phyloP scores from a whole-genome alignment of 2,113 vertebrate genomes.

The Harpagus bidentatus region DNA sequence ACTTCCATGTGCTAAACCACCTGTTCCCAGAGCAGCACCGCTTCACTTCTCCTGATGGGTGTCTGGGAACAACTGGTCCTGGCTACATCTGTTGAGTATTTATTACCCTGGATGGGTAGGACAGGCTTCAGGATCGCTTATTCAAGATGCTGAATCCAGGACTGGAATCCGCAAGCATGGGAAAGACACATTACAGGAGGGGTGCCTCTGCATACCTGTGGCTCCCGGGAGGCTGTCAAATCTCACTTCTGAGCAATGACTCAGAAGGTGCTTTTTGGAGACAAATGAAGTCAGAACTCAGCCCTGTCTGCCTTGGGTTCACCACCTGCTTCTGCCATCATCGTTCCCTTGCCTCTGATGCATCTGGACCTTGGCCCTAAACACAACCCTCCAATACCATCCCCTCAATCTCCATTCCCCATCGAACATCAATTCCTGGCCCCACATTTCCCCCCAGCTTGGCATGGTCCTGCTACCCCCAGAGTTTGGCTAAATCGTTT shows the following conservation, averaged over 20 bases:
- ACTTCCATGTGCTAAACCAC: constrained; percentile 39
- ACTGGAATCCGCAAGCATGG: neutral
- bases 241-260: neutral
- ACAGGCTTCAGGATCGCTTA: neutral
- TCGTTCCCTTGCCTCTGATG: neutral
- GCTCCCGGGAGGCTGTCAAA: neutral
- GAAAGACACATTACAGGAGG: neutral
- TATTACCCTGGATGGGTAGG: neutral
- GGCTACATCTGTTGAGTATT: constrained; percentile 11
- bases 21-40: constrained; percentile 7
- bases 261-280: neutral
- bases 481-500: neutral
- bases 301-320: rapidly evolving
- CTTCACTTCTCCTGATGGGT: neutral
- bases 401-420: neutral
- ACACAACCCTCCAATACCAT: neutral
- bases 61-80: constrained; percentile 22
- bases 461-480: neutral
- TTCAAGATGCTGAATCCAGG: neutral
- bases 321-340: rapidly evolving
- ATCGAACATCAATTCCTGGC: rapidly evolving
- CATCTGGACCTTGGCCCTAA: neutral
- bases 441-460: neutral
- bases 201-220: rapidly evolving
- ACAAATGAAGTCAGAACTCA: neutral